Evolutionary conservation across 1,140 invertebrate genomes (phyloP).

Genomic region (Bilobella aurantiaca): DNA sequence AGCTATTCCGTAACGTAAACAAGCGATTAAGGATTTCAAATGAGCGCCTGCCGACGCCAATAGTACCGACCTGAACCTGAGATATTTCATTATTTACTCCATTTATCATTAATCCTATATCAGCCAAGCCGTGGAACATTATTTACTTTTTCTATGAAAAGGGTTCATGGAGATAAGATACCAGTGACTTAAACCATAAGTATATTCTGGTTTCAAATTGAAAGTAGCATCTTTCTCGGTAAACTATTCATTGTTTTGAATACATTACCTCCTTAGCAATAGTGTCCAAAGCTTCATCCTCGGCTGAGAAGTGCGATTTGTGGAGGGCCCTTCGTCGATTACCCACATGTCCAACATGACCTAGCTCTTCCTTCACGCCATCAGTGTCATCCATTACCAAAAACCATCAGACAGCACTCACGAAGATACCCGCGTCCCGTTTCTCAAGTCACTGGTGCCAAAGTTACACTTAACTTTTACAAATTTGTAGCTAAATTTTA

Average conservation of each 20-base stretch:
- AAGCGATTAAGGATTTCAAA: too few relatives aligned
- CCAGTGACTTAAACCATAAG: not conserved
- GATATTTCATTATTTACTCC: too few relatives aligned
- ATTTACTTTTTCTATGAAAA: too few relatives aligned
- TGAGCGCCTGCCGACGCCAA: too few relatives aligned
- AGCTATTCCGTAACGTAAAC: too few relatives aligned
- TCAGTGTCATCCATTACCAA: not conserved
- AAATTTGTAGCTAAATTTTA: too few relatives aligned
- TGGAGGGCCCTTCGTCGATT: constrained; percentile 58
- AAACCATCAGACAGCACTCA: not conserved
- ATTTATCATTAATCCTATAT: too few relatives aligned
- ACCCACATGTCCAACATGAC: constrained; percentile 40
- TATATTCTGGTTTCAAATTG: not conserved
- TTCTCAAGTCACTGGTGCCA: not conserved
- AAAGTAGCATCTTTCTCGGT: not conserved
- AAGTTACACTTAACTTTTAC: too few relatives aligned
- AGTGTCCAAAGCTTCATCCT: constrained; percentile 77
- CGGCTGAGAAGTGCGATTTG: constrained; percentile 56
- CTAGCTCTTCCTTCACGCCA: not conserved
- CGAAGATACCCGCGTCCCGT: not conserved
- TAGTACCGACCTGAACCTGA: too few relatives aligned
- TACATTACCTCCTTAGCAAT: constrained; percentile 73
- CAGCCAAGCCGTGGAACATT: too few relatives aligned
- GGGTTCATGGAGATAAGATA: not conserved
- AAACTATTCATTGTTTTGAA: not conserved